A percentile compares a stretch with the other conserved stretches of the same genome.
Evolutionary conservation across 2,113 vertebrate species (phyloP).

Genomic region (Trochalopteron elliotii): DNA sequence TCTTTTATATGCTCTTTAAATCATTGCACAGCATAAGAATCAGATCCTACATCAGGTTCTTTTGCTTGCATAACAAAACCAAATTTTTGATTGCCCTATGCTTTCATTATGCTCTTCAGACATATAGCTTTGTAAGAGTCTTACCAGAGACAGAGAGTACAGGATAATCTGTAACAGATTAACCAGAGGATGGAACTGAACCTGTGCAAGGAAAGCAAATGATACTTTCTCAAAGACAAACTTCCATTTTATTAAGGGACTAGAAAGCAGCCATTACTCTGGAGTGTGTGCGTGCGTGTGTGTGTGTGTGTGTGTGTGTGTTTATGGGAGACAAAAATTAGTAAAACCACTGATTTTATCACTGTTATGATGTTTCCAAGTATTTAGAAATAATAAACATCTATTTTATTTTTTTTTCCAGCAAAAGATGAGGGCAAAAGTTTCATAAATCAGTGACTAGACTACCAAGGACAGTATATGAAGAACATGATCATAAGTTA

Average conservation of each 20-base stretch:
- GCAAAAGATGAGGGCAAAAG: neutral
- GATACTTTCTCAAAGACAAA: neutral
- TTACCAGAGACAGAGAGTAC: neutral
- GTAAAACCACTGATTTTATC: neutral
- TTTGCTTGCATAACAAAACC: neutral
- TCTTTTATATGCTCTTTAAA: neutral
- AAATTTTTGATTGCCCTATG: neutral
- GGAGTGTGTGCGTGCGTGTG: too few species aligned
- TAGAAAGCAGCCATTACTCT: neutral
- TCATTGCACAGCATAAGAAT: neutral
- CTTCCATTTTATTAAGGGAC: neutral
- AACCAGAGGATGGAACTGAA: neutral
- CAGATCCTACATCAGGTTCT: neutral
- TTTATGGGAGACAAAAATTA: neutral
- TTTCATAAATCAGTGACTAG: neutral
- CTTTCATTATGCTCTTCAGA: neutral
- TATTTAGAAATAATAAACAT: neutral
- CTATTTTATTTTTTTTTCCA: neutral
- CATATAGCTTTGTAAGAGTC: neutral
- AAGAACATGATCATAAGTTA: neutral
- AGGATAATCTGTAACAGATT: neutral
- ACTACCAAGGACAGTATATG: neutral
- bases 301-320: too few species aligned
- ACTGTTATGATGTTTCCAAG: neutral
- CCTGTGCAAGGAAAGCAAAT: neutral